Base-by-base conservation (phyloP, 2,113 vertebrate species). In the Trochalopteron elliotii region DNA sequence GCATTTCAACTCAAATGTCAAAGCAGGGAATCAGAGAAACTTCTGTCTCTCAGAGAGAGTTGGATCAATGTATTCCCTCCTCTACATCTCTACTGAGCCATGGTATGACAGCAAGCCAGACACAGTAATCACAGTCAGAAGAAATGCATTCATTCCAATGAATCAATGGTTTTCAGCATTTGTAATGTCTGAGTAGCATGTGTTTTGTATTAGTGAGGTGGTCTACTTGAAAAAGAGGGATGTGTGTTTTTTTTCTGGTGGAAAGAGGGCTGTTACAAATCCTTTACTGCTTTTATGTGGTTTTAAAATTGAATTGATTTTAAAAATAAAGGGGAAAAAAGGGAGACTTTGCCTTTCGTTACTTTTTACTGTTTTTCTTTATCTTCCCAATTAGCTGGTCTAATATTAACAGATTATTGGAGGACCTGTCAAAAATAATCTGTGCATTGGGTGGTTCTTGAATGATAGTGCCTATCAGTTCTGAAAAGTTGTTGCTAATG, bases 401-500 rank as follows among this genome's bases (percentile, higher is more conserved):
- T 85, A 47, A 35, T 77, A 94, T 95, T 88, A 96, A 85, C 25
- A 94, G 40, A 86, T 95, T 93, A 95, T 94, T 96, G 81, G 60
- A 40, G n/a, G 23, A n/a, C 21, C 47, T 20, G 3, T 74, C 65
- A 94, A 75, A 91, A 88, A 28, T 84, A 89, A 64, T 59, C 37
- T 91, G 7, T 74, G 24, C 63, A 23, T 35, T 69, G 56, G 11
- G 18, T 92, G 87, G 23, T 57, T 91, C 67, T 79, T 90, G 82
- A 94, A 74, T 60, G 40, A 84, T 59, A 42, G 49, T 85, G 28
- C 25, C 67, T 93, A 57, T 70, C 76, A 78, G 18, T 94, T 96
- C 67, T 83, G 77, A 76, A 90, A 95, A 93, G 56, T 44, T 90
- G 52, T 71, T 91, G 86, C 77, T 97, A 97, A 98, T 94, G 57